A percentile compares a stretch with the other conserved stretches of the same genome.
Evolutionary conservation across 2,797 vertebrate genomes (phyloP).

Genomic region (Parauchenoglanis ngamensis): DNA sequence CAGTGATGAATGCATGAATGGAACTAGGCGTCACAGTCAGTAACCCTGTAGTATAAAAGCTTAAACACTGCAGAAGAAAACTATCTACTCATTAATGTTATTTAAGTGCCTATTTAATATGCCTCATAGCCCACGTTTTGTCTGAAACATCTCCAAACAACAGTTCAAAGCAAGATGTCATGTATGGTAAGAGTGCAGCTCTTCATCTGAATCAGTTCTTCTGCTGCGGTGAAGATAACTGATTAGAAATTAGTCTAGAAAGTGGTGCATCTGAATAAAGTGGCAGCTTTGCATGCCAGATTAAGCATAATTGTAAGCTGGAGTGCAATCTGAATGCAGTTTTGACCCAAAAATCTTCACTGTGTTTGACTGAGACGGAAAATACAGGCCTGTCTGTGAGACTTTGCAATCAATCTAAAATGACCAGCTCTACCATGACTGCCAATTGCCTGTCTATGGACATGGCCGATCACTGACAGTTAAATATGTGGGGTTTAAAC

Average conservation of each 20-base stretch:
- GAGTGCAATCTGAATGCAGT: background rate
- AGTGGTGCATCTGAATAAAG: background rate
- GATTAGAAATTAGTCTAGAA: background rate
- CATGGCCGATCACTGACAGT: constrained; percentile 32
- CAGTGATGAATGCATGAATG: constrained; percentile 41
- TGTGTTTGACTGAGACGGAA: background rate
- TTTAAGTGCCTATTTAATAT: constrained; percentile 43
- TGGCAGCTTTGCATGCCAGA: background rate
- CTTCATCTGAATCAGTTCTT: background rate
- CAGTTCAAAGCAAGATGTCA: constrained; percentile 38
- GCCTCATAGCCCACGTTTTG: constrained; percentile 31
- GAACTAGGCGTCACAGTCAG: constrained; percentile 24
- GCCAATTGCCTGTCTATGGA: constrained; percentile 21
- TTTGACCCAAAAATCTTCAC: background rate
- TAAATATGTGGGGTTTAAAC: constrained; percentile 28
- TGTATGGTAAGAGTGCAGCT: background rate
- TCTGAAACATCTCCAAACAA: constrained; percentile 16
- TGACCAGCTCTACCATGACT: constrained; percentile 10
- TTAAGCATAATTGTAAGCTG: background rate
- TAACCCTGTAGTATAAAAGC: constrained; percentile 29
- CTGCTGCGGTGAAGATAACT: background rate
- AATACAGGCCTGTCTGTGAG: background rate
- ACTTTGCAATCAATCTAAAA: constrained; percentile 33
- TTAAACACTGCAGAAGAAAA: constrained; percentile 31
- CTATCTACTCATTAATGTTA: constrained; percentile 28